Percentiles rank a stretch among this genome's conserved stretches.
Conservation (phyloP, 1,140 invertebrate species). For the Lutraria rhynchaena region DNA sequence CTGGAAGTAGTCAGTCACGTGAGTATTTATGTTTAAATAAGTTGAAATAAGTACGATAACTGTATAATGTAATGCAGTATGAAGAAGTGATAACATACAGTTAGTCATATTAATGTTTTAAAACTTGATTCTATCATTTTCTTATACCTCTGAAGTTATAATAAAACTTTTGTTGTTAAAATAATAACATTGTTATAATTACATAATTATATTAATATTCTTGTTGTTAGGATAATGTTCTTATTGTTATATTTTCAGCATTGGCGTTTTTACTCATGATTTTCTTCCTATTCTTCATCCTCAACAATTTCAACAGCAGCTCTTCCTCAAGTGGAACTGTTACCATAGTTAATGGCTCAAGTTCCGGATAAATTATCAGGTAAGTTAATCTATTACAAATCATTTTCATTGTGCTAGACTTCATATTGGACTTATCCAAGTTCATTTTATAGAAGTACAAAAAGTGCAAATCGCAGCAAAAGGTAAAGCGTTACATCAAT, state of each 20-base stretch:
- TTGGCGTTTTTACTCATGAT: neutral
- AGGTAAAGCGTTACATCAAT: too few species aligned
- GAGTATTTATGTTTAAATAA: too few species aligned
- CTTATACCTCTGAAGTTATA: neutral
- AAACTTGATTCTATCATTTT: neutral
- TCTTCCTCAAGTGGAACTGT: neutral
- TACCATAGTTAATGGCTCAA: slow-evolving; percentile 11
- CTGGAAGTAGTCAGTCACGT: neutral
- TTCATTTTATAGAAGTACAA: too few species aligned
- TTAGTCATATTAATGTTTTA: neutral
- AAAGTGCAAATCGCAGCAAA: too few species aligned
- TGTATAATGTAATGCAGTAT: too few species aligned
- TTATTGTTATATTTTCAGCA: slow-evolving; percentile 3
- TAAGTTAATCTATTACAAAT: too few species aligned
- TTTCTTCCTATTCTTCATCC: slow-evolving; percentile 13
- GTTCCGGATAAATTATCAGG: slow-evolving; percentile 1
- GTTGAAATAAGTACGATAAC: too few species aligned
- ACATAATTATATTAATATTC: neutral
- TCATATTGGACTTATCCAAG: too few species aligned
- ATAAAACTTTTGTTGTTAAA: neutral
- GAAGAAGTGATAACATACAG: neutral
- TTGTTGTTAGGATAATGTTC: neutral
- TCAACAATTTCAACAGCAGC: slow-evolving; percentile 11
- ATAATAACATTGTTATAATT: neutral
- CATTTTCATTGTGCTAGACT: too few species aligned